Evolutionary conservation across 2,113 vertebrate genomes (phyloP).

Genomic region (Toxotes chatareus): DNA sequence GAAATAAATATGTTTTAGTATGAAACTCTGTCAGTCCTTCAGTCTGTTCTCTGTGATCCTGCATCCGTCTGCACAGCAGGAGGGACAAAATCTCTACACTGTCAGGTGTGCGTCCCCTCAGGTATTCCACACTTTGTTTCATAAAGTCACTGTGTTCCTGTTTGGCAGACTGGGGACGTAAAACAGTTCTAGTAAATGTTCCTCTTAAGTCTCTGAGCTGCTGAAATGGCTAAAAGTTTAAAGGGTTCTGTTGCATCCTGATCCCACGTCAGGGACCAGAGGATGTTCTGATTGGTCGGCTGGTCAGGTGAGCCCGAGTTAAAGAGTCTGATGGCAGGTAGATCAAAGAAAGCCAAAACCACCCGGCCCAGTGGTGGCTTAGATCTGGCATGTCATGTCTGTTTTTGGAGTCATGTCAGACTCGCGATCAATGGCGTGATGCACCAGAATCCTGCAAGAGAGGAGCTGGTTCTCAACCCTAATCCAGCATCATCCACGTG

Average conservation of each 20-base stretch:
- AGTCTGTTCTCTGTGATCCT: background rate
- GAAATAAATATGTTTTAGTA: conserved; percentile 45
- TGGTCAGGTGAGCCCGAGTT: background rate
- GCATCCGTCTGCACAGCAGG: background rate
- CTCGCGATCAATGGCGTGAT: too few relatives aligned
- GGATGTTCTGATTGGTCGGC: conserved; percentile 16
- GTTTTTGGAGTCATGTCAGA: too few relatives aligned
- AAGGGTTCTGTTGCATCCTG: conserved; percentile 22
- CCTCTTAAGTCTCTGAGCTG: background rate
- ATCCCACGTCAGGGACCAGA: background rate
- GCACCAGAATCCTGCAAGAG: background rate
- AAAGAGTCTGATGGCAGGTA: background rate
- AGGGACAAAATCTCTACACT: background rate
- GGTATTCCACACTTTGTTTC: background rate
- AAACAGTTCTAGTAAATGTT: background rate
- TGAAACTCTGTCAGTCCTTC: conserved; percentile 4
- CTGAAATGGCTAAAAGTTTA: background rate
- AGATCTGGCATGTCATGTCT: background rate
- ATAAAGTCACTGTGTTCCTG: background rate
- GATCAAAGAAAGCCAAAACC: background rate
- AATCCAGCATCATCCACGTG: background rate
- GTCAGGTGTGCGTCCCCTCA: background rate
- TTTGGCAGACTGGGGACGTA: background rate
- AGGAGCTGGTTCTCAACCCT: background rate
- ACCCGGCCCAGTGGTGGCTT: too few relatives aligned